Evolutionary conservation across 2,888 invertebrate species (phyloP).

Genomic region (Cheiracanthium punctorium): DNA sequence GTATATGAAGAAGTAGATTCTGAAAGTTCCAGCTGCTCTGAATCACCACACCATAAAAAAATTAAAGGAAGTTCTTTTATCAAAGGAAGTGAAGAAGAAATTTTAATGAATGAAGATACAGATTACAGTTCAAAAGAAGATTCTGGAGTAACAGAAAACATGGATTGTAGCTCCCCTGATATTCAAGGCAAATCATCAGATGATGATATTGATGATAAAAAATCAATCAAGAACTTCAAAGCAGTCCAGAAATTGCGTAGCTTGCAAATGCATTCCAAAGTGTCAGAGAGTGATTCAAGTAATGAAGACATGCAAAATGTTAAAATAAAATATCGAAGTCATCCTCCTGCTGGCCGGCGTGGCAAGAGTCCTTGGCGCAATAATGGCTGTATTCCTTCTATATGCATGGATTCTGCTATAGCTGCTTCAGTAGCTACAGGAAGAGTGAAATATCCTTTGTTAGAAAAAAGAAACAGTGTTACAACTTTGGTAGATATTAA

Average conservation of each 20-base stretch:
- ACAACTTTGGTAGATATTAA: conserved; percentile 33
- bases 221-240: conserved; percentile 23
- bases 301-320: conserved; percentile 50
- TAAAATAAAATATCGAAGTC: conserved; percentile 44
- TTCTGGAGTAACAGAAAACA: not conserved
- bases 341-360: conserved; percentile 44
- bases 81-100: not conserved
- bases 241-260: conserved; percentile 37
- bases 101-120: not conserved
- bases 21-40: conserved; percentile 45
- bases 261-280: conserved; percentile 27
- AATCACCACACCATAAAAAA: conserved; percentile 54
- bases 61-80: conserved; percentile 33
- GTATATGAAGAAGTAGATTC: not conserved
- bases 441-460: conserved; percentile 47
- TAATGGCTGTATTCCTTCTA: conserved; percentile 45
- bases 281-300: conserved; percentile 64
- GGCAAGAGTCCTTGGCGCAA: conserved; percentile 50
- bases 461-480: conserved; percentile 54
- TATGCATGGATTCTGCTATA: conserved; percentile 63
- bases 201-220: conserved; percentile 22
- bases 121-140: not conserved
- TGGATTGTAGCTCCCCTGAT: conserved; percentile 34
- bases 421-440: conserved; percentile 34
- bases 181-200: conserved; percentile 49